Percentiles rank a stretch among this genome's conserved stretches.
Conservation (phyloP, 2,797 vertebrate species). For the Anguilla anguilla region DNA sequence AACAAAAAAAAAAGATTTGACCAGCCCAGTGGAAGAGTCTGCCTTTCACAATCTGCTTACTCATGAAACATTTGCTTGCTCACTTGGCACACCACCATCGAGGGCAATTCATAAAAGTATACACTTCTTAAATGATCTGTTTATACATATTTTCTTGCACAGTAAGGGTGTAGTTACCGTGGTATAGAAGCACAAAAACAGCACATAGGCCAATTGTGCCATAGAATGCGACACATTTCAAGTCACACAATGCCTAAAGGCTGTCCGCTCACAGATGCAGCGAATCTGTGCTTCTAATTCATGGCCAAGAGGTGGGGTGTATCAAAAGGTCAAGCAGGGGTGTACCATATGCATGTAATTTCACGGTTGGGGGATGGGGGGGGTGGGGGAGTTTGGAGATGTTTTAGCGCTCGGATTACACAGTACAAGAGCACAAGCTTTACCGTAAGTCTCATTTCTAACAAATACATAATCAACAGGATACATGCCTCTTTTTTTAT, state of each 20-base stretch:
- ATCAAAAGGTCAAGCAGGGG: not conserved
- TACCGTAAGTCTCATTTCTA: not conserved
- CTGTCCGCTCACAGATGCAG: not conserved
- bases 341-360: not conserved
- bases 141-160: not conserved
- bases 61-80: not conserved
- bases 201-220: not conserved
- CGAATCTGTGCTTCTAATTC: not conserved
- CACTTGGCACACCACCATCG: not conserved
- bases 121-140: not conserved
- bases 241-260: not conserved
- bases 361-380: not conserved
- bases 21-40: not conserved
- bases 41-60: not conserved
- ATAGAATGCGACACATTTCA: not conserved
- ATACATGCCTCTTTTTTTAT: not conserved
- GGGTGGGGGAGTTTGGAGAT: not conserved
- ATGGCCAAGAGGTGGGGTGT: not conserved
- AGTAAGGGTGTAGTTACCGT: too few relatives aligned
- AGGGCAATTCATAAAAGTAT: not conserved
- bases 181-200: not conserved
- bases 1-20: not conserved
- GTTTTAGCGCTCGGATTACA: not conserved
- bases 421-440: not conserved
- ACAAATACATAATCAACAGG: not conserved